Evolutionary conservation across 2,797 vertebrate genomes (phyloP), one percentile per base, ranked within the genome.

Genomic region (Leptoclinus maculatus): DNA sequence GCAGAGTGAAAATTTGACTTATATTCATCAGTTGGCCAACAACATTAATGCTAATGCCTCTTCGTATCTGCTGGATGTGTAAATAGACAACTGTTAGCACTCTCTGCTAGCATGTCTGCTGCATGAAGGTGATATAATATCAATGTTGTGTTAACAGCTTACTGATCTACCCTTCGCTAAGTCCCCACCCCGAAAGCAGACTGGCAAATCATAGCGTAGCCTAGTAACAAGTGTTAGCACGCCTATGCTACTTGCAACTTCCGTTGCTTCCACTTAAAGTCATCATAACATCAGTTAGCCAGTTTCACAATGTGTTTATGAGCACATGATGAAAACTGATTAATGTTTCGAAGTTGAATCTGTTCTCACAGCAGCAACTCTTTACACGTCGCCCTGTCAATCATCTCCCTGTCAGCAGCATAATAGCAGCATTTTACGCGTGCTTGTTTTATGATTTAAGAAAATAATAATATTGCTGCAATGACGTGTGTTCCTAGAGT

Each of bases 391-490:
- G 23, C 32, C 39, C 43, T 71, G 45, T 78, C 79, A 85, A 54
- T 75, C 74, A 83, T 25, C 70, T 83, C 56, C 56, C 71, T 76
- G 70, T 78, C 75, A 82, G 74, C 25, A 60, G 54, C 71, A 84
- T 83, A 88, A 86, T 56, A 57, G 67, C 76, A 49, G 60, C 66
- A 49, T 78, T 76, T 82, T 67, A 83, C 49, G 51, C 12, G 4
- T 11, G 27, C 67, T 64, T 63, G 49, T 73, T 83, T 82, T 62
- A 67, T 65, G 76, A 84, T 90, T 84, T 65, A 76, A 85, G 79
- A 89, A 91, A 90, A 89, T 89, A 89, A 81, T 65, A 74, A 76
- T 80, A 84, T 88, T 64, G 62, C 69, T 82, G 76, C 78, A 67
- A 86, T 91, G 86, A 83, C 65, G 62, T 77, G 41, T 75, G 80